Base-by-base conservation (phyloP, 2,113 vertebrate genomes). In the Apodemus speciosus region DNA sequence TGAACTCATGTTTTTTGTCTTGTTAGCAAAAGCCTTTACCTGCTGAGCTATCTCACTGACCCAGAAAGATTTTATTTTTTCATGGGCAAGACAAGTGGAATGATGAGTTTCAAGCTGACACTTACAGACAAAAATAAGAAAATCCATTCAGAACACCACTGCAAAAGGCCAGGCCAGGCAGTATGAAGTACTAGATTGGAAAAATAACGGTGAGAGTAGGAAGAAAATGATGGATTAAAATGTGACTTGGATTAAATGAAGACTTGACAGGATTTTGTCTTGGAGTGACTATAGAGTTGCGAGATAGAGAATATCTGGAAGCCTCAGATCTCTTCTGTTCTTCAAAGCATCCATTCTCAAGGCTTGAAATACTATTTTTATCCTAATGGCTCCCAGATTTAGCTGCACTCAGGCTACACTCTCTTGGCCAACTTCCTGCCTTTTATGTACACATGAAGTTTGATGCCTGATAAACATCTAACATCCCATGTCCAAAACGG, bases 191-290 rank as follows among this genome's bases (percentile, higher is more conserved):
- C 51, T 85, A 43, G 25, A 40, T 43, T 75, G 49, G 58, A 21
- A 46, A 43, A 14, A 66, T 75, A 79, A 71, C 15, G 43, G 20
- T 72, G 38, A 25, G 23, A 91, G 75, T 75, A 30, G 64, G 91
- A 89, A 94, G 43, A 81, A 96, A 95, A 88, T 58, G 25, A 64
- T 95, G 68, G 15, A 72, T 64, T 95, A 25, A 94, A 75, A 96
- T 40, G 38, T 32, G 83, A 85, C 79, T 35, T 76, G 73, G n/a
- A n/a, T n/a, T n/a, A n/a, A 77, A 69, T 49, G 51, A 93, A 92
- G 35, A 80, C 49, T 69, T 84, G 43, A 66, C 40, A 84, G 18
- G 51, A 80, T 94, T 88, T 90, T 69, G 35, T 88, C 51, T 89
- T 71, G 64, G 32, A 75, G 5, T 94, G 49, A 87, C 27, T 93